Evolutionary conservation across 2,797 vertebrate genomes (phyloP).

Genomic region (Crenuchus spilurus): DNA sequence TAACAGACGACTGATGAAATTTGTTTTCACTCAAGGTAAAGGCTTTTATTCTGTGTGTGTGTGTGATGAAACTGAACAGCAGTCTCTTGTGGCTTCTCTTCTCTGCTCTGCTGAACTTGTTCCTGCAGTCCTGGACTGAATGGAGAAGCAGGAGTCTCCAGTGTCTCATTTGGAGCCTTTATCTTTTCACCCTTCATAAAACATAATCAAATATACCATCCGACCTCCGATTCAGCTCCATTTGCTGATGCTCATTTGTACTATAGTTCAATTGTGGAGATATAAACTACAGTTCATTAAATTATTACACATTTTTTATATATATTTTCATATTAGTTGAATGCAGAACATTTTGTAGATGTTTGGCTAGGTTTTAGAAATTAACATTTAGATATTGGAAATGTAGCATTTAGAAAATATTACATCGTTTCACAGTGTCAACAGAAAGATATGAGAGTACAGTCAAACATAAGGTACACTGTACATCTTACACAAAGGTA

Average conservation of each 20-base stretch:
- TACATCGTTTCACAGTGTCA: not conserved
- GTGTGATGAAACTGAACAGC: conserved; percentile 47
- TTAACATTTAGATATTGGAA: too few species aligned
- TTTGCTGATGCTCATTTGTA: conserved; percentile 58
- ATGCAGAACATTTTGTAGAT: not conserved
- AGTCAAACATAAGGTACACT: too few species aligned
- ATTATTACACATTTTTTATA: not conserved
- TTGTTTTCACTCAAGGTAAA: not conserved
- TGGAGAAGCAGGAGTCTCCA: conserved; percentile 61
- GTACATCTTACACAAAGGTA: too few species aligned
- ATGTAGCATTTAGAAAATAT: not conserved
- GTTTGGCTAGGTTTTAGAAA: too few species aligned
- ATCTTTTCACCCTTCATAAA: conserved; percentile 69
- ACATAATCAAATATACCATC: conserved; percentile 56
- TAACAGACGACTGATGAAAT: not conserved
- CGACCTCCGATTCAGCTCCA: conserved; percentile 61
- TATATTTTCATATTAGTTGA: not conserved
- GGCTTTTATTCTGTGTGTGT: not conserved
- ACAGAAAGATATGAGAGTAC: too few species aligned
- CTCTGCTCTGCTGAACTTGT: conserved; percentile 61
- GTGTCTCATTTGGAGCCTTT: conserved; percentile 68
- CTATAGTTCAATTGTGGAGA: conserved; percentile 50
- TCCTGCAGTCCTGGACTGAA: conserved; percentile 65
- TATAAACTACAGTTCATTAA: conserved; percentile 37
- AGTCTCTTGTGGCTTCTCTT: conserved; percentile 64